A percentile compares a stretch with the other conserved stretches of the same genome.
Evolutionary conservation across 2,888 invertebrate genomes (phyloP).

Genomic region (Pollenia amentaria): DNA sequence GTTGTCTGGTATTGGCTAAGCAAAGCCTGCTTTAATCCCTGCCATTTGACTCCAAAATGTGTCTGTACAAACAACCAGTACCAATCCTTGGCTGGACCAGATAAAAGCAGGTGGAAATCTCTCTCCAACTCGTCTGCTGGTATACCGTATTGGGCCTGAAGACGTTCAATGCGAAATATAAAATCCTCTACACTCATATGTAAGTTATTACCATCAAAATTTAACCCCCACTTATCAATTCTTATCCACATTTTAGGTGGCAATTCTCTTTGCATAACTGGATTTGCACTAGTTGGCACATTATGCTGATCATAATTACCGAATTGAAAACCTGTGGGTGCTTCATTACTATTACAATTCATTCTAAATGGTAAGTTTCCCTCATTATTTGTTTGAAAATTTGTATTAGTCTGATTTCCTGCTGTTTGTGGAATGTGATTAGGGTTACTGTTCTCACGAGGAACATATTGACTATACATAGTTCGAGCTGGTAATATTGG

Average conservation of each 20-base stretch:
- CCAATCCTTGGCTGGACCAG: constrained; percentile 48
- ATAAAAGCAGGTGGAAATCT: constrained; percentile 47
- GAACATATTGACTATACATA: not conserved
- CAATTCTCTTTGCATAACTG: not conserved
- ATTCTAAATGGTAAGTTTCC: no score
- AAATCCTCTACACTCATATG: constrained; percentile 48
- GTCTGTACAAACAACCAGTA: constrained; percentile 49
- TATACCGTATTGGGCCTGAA: constrained; percentile 33
- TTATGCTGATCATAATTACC: not conserved
- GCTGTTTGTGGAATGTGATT: no score
- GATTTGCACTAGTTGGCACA: not conserved
- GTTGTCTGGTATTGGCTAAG: constrained; percentile 30
- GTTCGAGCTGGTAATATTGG: no score
- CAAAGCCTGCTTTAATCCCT: constrained; percentile 24
- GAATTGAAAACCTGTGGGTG: not conserved
- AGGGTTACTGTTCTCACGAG: not conserved
- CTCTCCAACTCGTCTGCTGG: constrained; percentile 8
- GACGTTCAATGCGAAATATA: constrained; percentile 39
- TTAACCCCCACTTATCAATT: constrained; percentile 46
- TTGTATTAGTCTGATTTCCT: no score
- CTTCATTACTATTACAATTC: not conserved
- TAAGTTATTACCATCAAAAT: constrained; percentile 41
- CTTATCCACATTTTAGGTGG: constrained; percentile 21
- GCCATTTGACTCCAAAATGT: constrained; percentile 18
- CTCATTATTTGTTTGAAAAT: no score